Conservation (phyloP, 2,888 invertebrate species). For the Aphrophora alni region DNA sequence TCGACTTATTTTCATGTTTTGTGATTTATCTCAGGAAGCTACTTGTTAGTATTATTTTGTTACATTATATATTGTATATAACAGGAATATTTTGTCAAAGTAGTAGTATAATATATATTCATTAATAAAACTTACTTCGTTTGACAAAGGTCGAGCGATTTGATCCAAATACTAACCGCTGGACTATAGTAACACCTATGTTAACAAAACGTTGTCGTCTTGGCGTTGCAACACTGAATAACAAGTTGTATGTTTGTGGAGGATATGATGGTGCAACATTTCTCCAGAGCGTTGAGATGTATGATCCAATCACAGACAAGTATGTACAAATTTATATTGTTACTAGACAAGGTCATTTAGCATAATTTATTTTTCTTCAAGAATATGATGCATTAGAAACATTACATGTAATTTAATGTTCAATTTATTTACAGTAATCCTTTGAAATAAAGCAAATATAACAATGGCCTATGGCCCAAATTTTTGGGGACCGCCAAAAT, state of each 20-base stretch:
- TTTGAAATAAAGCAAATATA: too few relatives aligned
- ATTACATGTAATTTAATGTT: too few relatives aligned
- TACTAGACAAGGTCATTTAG: not conserved
- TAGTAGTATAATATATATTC: not conserved
- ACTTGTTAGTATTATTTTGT: too few relatives aligned
- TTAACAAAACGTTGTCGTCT: conserved; percentile 79
- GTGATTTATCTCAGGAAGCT: too few relatives aligned
- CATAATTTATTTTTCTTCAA: not conserved
- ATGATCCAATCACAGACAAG: conserved; percentile 74
- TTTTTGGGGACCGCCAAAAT: too few relatives aligned
- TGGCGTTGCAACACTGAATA: conserved; percentile 81
- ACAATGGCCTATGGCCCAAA: too few relatives aligned
- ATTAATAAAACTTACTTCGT: not conserved
- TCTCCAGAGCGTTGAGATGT: conserved; percentile 81
- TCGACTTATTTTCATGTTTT: too few relatives aligned
- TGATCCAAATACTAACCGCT: conserved; percentile 73
- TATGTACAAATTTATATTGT: conserved; percentile 58
- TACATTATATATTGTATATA: too few relatives aligned
- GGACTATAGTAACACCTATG: conserved; percentile 81
- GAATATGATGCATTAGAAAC: too few relatives aligned
- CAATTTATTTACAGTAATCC: too few relatives aligned
- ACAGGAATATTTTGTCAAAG: too few relatives aligned
- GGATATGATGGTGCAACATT: conserved; percentile 87
- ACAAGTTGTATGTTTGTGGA: conserved; percentile 83
- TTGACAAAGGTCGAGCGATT: conserved; percentile 71